Evolutionary conservation across 2,113 vertebrate genomes (phyloP), one percentile per base, ranked within the genome.

Genomic region (Indicator maculatus): DNA sequence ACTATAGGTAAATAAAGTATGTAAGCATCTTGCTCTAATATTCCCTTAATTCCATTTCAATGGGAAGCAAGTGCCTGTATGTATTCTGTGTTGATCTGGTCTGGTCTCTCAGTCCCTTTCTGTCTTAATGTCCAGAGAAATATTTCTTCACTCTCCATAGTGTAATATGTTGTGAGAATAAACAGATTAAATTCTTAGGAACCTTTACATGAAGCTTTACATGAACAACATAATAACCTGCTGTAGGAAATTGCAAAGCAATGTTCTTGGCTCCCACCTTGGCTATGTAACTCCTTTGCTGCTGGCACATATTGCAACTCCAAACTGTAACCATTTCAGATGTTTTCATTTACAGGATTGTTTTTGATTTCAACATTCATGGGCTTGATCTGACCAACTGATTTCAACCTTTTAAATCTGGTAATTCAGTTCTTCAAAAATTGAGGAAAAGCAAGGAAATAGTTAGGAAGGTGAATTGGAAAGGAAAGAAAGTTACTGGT

Each of bases 1-100:
- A 79, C 80, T 88, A 85, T 11, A 67, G 84, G 64, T 93, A 92
- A 95, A 76, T 83, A 77, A 95, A 93, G 85, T 70, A 70, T 9
- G 8, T 41, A 69, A 89, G 64, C 5, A 4, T 12, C 28, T 73
- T 45, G 38, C 47, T 80, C 64, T 94, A 23, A 27, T 75, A 93
- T 38, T 69, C 33, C 41, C 50, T 69, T 72, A 84, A 55, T 76
- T 50, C 44, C 50, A 76, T 87, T 94, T 66, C 88, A 70, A 2
- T 52, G 47, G 52, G 56, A 85, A 87, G 21, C 30, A 83, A 91
- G 67, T 67, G 56, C 39, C 83, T 88, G 63, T 58, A 65, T 70
- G 55, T 63, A 82, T 89, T 63, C 64, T 89, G 2, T 74, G 27
- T 16, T 76, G 52, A 23, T 88, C 33, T 81, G 58, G 12, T 85